Percentiles rank a stretch among this genome's conserved stretches.
Evolutionary conservation across 1,140 invertebrate species (phyloP).

Genomic region (Atta colombica): DNA sequence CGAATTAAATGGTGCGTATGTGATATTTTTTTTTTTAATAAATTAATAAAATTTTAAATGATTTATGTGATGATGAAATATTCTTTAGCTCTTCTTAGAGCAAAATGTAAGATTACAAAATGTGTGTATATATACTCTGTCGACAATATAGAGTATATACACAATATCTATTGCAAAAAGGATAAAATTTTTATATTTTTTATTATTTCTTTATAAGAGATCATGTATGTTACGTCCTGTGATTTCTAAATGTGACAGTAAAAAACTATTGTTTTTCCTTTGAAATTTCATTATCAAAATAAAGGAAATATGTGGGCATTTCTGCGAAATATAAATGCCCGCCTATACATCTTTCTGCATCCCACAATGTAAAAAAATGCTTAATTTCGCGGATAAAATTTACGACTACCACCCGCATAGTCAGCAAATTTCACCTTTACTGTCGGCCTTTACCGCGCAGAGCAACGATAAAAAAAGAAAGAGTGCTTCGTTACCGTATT

Average conservation of each 20-base stretch:
- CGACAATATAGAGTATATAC: background rate
- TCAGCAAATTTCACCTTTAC: slow-evolving; percentile 39
- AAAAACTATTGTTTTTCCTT: background rate
- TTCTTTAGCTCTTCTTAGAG: background rate
- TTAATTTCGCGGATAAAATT: slow-evolving; percentile 54
- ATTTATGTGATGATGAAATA: background rate
- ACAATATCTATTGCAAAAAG: background rate
- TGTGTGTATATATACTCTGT: no score
- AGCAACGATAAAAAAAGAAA: slow-evolving; percentile 19
- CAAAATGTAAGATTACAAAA: background rate
- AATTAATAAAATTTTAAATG: background rate
- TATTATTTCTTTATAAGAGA: background rate
- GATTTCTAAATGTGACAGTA: background rate
- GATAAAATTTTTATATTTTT: background rate
- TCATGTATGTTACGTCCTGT: background rate
- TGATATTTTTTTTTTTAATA: background rate
- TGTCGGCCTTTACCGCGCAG: background rate
- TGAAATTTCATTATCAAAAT: slow-evolving; percentile 4
- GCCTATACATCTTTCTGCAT: background rate
- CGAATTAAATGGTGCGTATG: background rate
- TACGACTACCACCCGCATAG: slow-evolving; percentile 13
- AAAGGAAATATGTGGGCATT: background rate
- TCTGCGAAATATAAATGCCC: slow-evolving; percentile 6
- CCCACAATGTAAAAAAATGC: slow-evolving; percentile 15
- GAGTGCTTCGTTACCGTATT: slow-evolving; percentile 46